These are phyloP conservation scores for Lophotriccus pileatus DNA, from an alignment of 2,797 vertebrate species.

Conservation along the genomic window DNA sequence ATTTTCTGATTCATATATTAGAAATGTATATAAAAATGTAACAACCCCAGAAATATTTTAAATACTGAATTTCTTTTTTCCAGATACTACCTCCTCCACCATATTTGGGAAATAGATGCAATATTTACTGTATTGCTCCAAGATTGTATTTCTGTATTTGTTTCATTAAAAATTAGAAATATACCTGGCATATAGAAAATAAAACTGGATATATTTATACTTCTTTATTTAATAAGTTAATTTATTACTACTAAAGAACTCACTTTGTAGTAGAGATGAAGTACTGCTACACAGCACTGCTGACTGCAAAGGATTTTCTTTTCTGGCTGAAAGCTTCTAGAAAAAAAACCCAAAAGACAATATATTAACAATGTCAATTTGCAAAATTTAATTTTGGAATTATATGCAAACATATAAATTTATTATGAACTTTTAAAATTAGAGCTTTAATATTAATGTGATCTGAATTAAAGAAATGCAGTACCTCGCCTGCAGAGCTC, in stretches of 20 bases:
- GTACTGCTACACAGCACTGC: not conserved
- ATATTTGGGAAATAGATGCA: not conserved
- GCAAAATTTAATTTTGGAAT: not conserved
- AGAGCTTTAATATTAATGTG: not conserved
- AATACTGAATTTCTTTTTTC: not conserved
- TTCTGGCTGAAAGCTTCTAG: not conserved
- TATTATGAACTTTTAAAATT: not conserved
- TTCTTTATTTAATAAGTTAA: not conserved
- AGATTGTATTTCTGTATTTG: not conserved
- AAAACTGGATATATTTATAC: not conserved
- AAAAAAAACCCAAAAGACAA: not conserved
- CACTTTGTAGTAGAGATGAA: not conserved
- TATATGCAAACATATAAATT: not conserved
- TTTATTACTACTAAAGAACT: not conserved
- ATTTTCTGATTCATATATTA: not conserved
- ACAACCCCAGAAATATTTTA: not conserved
- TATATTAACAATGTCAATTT: not conserved
- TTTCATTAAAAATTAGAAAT: not conserved
- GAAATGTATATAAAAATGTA: not conserved
- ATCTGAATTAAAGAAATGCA: not conserved
- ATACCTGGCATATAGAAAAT: not conserved
- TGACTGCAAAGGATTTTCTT: not conserved
- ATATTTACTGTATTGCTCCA: not conserved
- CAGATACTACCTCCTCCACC: not conserved
- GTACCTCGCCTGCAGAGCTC: not conserved